A percentile compares a stretch with the other conserved stretches of the same genome.
These are phyloP conservation scores for Dolichomitus sp. DNA, from an alignment of 2,888 invertebrate genomes.

Conservation along the genomic window DNA sequence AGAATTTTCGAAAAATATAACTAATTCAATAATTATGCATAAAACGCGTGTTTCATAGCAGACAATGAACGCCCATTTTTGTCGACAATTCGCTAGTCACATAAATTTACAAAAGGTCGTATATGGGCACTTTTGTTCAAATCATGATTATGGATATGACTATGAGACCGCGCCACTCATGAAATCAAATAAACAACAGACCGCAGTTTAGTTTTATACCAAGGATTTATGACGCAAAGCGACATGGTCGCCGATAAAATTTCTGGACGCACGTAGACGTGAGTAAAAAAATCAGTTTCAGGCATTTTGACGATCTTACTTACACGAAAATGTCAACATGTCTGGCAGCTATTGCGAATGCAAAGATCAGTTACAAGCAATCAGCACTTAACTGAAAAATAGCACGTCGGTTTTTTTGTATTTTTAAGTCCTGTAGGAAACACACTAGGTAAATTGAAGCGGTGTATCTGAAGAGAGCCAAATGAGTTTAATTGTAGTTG, in stretches of 20 bases:
- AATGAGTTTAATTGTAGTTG: not conserved
- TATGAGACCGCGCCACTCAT: not conserved
- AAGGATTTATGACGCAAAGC: not conserved
- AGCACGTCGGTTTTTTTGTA: not conserved
- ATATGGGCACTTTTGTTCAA: not conserved
- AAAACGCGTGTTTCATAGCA: not conserved
- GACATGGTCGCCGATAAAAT: not conserved
- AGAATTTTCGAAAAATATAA: too few species aligned
- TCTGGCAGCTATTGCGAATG: not conserved
- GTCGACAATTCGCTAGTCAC: not conserved
- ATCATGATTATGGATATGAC: not conserved
- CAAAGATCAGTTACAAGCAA: not conserved
- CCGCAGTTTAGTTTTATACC: constrained; percentile 10
- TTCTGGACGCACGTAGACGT: not conserved
- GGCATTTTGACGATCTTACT: not conserved
- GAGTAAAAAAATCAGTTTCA: constrained; percentile 1
- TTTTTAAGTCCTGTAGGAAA: not conserved
- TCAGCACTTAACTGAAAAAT: constrained; percentile 10
- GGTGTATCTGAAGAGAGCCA: not conserved
- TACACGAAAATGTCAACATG: not conserved
- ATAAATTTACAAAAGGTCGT: not conserved
- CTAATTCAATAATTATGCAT: too few species aligned
- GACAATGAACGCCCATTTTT: not conserved
- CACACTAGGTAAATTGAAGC: not conserved
- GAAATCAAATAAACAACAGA: constrained; percentile 6